Evolutionary conservation across 2,888 invertebrate genomes (phyloP), one percentile per base, ranked within the genome.

Genomic region (Pristionchus mayeri): DNA sequence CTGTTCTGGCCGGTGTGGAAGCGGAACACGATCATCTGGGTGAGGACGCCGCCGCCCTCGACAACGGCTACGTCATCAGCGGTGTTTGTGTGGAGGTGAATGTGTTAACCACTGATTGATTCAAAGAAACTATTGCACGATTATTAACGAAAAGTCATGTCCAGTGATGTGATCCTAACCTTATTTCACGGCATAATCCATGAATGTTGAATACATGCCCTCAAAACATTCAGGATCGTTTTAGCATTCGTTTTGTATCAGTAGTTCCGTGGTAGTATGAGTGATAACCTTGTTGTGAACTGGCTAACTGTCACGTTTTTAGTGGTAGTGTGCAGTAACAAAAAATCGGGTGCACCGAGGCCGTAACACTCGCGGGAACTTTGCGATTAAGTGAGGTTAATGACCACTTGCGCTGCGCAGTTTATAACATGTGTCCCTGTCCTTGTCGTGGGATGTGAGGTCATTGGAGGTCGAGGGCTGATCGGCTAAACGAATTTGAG

Each of bases 1-100:
- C 75, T 75, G 7, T 84, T 84, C 71, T 84, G 84, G 84, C 84
- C 84, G 11, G 84, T 84, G 24, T 75, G 71, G 71, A 84, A 48
- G 27, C 0, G 44, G 75, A 75, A 84, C 44, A 37, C n/a, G 40
- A 84, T 84, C 21, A 24, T 84, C 9, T 84, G 84, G 84, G 84
- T 75, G 71, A 3, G 84, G 52, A 84, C 71, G n/a, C 84, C 83
- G 9, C 83, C 84, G 7, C 34, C 83, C 13, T 16, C 67, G 7
- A 2, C 63, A 34, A 27, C 6, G 30, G 2, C 16, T 3, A 34
- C 63, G 18, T 34, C 63, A 0, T 18, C 30, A 1, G 30, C 21
- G 34, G 16, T 21, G 63, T 63, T 63, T 18, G 63, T 34, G 34
- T 1, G 30, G 63, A 63, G 63, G 63, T 63, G 63, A 63, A n/a